Conservation (phyloP, 1,140 invertebrate species). For the Oscheius sp. region DNA sequence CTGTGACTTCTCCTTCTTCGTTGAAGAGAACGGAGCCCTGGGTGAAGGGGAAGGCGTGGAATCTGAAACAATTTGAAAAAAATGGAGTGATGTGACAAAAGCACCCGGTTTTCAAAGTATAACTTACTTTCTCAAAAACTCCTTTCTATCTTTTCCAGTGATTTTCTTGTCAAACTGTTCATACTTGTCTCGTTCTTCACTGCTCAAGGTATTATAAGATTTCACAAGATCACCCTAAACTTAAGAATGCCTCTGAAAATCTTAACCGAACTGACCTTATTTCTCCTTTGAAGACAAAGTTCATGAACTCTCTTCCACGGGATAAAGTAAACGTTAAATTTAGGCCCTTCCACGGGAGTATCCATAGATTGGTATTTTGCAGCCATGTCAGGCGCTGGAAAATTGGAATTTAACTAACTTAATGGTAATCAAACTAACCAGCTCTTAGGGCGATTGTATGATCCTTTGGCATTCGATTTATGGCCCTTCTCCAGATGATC, state of each 20-base stretch:
- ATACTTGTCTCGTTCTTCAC: background rate
- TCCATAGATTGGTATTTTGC: constrained; percentile 9
- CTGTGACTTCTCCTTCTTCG: background rate
- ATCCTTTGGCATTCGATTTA: constrained; percentile 15
- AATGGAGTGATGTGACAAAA: no score
- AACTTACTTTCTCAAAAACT: constrained; percentile 4
- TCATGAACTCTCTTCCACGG: background rate
- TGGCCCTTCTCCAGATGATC: constrained; percentile 13
- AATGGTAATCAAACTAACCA: background rate
- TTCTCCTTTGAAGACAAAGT: background rate
- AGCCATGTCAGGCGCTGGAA: constrained; percentile 8
- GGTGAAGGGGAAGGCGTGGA: constrained; percentile 5
- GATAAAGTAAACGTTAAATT: background rate
- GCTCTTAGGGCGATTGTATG: constrained; percentile 18
- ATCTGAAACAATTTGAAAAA: constrained; percentile 3
- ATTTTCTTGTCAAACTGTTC: constrained; percentile 13
- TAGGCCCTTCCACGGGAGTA: constrained; percentile 5
- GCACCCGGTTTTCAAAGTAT: no score
- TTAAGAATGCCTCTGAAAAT: no score
- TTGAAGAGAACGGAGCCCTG: background rate
- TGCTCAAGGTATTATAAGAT: background rate
- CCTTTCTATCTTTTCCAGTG: constrained; percentile 14
- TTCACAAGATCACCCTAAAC: background rate
- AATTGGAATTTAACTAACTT: no score
- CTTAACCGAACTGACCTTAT: background rate